Evolutionary conservation across 2,113 vertebrate genomes (phyloP), one percentile per base, ranked within the genome.

Genomic region (Eulacestoma nigropectus): DNA sequence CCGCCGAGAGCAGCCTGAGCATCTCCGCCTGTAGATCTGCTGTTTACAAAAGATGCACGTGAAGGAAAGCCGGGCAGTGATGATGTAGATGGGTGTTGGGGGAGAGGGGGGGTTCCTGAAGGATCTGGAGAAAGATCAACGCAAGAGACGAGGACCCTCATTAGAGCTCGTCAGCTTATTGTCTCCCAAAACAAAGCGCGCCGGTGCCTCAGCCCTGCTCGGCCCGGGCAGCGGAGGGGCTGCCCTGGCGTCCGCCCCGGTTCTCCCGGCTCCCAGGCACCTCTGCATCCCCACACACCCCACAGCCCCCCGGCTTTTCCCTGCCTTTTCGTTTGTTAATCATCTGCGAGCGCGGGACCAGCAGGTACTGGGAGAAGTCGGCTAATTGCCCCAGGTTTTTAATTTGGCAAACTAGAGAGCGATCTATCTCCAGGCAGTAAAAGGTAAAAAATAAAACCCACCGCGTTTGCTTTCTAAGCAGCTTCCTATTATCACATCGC

Each of bases 401-500:
- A 56, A 91, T 93, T 49, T 37, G 69, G 69, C 47, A 10, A 82
- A 95, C 32, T 59, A 80, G 84, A 95, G 90, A 97, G 91, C 80
- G 25, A 95, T 80, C 92, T 73, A 37, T 97, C 95, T 96, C 67
- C 84, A 68, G 92, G 90, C 91, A 67, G 55, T 89, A 73, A 96
- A 97, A 93, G 80, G 78, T 88, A 77, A 90, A 92, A 92, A 97
- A 92, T 84, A 94, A 98, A 97, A 95, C 76, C 86, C 94, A 67
- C 89, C 82, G 90, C 92, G 91, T 97, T 97, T 95, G 97, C 97
- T 97, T 97, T 97, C 97, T 93, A 94, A 97, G 96, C 96, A 94
- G 97, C 96, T 96, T 96, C 96, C 97, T 97, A 95, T 98, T 98
- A 97, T 98, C 97, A 94, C 97, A 84, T 94, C 57, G 90, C 95